Conservation (phyloP, 1,140 invertebrate genomes). For the Zelostemma sp. region DNA sequence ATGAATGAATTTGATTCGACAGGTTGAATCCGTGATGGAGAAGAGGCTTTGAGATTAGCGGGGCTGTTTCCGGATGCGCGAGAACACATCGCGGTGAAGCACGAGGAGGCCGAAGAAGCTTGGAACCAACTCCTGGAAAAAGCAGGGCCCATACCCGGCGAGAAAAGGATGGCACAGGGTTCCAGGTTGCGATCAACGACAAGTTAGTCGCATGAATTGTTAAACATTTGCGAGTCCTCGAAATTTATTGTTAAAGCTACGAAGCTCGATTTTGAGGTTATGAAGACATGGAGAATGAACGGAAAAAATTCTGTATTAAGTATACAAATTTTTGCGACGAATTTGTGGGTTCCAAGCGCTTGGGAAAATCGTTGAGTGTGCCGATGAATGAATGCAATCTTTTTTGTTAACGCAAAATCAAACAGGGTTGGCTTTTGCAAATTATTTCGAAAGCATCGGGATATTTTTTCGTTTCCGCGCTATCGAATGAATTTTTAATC, state of each 20-base stretch:
- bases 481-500: no score
- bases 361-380: background rate
- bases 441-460: no score
- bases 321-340: background rate
- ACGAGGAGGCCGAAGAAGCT: conserved; percentile 87
- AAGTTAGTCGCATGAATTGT: conserved; percentile 49
- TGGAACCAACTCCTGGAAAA: conserved; percentile 84
- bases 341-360: background rate
- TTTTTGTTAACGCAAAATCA: conserved; percentile 12
- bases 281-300: conserved; percentile 31
- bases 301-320: conserved; percentile 2
- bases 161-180: conserved; percentile 63
- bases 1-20: conserved; percentile 12
- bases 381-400: background rate
- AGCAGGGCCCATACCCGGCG: conserved; percentile 58
- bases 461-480: no score
- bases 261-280: conserved; percentile 66
- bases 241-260: conserved; percentile 9
- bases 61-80: conserved; percentile 90
- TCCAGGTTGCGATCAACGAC: conserved; percentile 55
- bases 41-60: conserved; percentile 81
- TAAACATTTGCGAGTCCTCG: background rate
- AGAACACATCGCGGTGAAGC: conserved; percentile 92
- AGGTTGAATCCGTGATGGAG: conserved; percentile 80
- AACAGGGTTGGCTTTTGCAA: no score